Evolutionary conservation across 2,113 vertebrate species (phyloP).

Genomic region (Pungitius pungitius): DNA sequence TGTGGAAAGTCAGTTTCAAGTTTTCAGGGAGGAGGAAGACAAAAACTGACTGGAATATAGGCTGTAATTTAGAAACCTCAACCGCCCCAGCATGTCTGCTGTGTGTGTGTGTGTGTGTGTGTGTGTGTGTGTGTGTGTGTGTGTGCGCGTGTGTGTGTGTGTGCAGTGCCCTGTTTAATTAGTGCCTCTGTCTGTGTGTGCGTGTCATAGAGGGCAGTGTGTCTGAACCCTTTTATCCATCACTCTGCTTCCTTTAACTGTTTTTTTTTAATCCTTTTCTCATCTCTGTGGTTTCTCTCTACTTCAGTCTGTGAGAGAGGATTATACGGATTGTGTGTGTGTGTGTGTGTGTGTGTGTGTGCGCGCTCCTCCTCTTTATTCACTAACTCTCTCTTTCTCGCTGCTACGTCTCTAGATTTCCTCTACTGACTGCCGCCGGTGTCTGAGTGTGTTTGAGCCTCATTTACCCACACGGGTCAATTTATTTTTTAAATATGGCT

Average conservation of each 20-base stretch:
- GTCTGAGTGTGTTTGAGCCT: constrained; percentile 25
- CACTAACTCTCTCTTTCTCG: constrained; percentile 43
- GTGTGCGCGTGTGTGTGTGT: constrained; percentile 25
- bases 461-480: neutral
- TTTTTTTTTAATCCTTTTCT: constrained; percentile 15
- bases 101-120: constrained; percentile 15
- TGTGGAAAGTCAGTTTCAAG: constrained; percentile 28
- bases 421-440: constrained; percentile 6
- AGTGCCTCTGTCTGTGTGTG: constrained; percentile 29
- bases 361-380: constrained; percentile 48
- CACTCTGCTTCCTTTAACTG: constrained; percentile 14
- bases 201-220: constrained; percentile 48
- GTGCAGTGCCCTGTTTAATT: constrained; percentile 52
- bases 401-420: constrained; percentile 16
- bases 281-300: constrained; percentile 18
- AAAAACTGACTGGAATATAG: constrained; percentile 51
- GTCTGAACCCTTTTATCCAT: constrained; percentile 35
- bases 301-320: constrained; percentile 7
- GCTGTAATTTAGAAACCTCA: constrained; percentile 78
- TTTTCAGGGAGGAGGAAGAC: constrained; percentile 36
- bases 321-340: constrained; percentile 38
- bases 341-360: constrained; percentile 23
- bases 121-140: constrained; percentile 26
- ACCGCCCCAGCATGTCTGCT: constrained; percentile 58
- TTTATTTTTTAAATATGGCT: neutral